phyloP scores from a whole-genome alignment of 2,113 vertebrate species.

The Ciconia boyciana region DNA sequence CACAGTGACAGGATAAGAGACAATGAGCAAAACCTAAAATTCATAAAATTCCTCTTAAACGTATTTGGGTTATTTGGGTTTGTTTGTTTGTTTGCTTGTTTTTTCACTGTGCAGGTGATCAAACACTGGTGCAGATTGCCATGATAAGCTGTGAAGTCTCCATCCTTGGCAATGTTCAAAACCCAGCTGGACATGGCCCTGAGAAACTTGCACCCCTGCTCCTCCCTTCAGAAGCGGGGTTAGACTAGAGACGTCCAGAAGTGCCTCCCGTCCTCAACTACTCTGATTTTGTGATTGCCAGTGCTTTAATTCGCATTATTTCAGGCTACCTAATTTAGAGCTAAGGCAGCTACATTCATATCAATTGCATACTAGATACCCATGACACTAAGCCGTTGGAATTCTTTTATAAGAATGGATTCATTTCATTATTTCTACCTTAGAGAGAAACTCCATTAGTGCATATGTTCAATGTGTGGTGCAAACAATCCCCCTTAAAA shows the following conservation, averaged over 20 bases:
- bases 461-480: not conserved
- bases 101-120: not conserved
- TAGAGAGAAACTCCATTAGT: not conserved
- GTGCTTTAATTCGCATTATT: not conserved
- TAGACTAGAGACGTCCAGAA: not conserved
- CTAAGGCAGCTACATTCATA: not conserved
- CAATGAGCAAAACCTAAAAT: not conserved
- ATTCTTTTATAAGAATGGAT: not conserved
- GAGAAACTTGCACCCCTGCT: not conserved
- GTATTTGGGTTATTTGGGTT: rapidly evolving
- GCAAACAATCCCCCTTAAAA: not conserved
- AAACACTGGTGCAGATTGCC: not conserved
- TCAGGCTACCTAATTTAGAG: not conserved
- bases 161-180: not conserved
- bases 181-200: not conserved
- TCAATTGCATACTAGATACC: not conserved
- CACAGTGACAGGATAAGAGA: not conserved
- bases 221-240: rapidly evolving
- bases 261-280: not conserved
- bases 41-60: not conserved
- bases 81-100: not conserved
- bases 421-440: not conserved
- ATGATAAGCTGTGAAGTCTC: not conserved
- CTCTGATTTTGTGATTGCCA: not conserved
- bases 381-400: not conserved